Conservation (phyloP, 1,140 invertebrate species). For the Reticulitermes speratus region DNA sequence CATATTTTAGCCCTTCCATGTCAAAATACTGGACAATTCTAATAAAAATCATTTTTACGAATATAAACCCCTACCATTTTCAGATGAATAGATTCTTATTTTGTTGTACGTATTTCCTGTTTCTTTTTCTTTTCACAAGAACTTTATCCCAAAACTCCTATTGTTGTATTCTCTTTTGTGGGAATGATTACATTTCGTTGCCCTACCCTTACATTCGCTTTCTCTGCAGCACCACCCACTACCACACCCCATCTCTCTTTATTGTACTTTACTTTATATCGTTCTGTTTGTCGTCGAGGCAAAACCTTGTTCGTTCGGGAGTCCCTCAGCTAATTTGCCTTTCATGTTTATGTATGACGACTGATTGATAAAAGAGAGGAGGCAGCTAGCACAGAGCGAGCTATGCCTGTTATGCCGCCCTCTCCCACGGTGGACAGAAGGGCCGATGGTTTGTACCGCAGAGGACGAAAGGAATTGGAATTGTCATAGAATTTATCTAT, state of each 20-base stretch:
- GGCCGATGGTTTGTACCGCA: too few relatives aligned
- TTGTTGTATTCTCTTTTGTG: not conserved
- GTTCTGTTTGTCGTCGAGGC: not conserved
- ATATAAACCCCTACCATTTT: not conserved
- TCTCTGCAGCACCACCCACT: too few relatives aligned
- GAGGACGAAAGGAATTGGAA: too few relatives aligned
- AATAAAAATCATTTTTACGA: not conserved
- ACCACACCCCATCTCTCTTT: not conserved
- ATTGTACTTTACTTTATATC: not conserved
- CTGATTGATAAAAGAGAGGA: constrained; percentile 28
- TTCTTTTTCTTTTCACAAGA: not conserved
- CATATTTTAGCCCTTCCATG: not conserved
- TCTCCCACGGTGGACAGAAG: too few relatives aligned
- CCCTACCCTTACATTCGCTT: not conserved
- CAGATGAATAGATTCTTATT: not conserved
- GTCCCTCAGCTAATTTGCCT: constrained; percentile 17
- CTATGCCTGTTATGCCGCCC: too few relatives aligned
- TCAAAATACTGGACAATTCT: not conserved
- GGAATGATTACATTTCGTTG: constrained; percentile 12
- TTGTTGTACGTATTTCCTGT: not conserved
- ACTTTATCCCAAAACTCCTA: not conserved
- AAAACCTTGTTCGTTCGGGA: not conserved
- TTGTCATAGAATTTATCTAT: too few relatives aligned
- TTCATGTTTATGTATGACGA: constrained; percentile 28
- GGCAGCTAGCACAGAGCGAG: not conserved